Evolutionary conservation across 2,888 invertebrate species (phyloP).

Genomic region (Ethmia dodecea): DNA sequence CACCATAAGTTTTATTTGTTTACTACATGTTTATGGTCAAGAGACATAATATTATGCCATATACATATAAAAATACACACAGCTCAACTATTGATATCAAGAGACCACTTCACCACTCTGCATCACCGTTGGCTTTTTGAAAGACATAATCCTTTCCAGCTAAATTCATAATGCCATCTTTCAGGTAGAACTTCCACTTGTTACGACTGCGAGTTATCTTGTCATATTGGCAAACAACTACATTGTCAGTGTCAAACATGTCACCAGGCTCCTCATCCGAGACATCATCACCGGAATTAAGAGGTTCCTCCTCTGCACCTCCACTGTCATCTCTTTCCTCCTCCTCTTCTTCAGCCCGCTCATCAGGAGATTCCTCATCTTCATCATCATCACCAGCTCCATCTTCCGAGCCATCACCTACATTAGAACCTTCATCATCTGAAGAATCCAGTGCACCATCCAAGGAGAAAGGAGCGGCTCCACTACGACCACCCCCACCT

Average conservation of each 20-base stretch:
- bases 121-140: constrained; percentile 99
- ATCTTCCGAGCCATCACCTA: constrained; percentile 79
- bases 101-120: constrained; percentile 90
- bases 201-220: constrained; percentile 99
- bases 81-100: constrained; percentile 22
- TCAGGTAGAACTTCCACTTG: constrained; percentile 99
- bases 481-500: constrained; percentile 65
- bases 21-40: constrained; percentile 34
- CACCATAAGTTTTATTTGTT: constrained; percentile 26
- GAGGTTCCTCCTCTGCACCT: constrained; percentile 87
- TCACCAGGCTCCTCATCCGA: constrained; percentile 97
- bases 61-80: constrained; percentile 52
- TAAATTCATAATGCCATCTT: constrained; percentile 99
- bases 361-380: constrained; percentile 86
- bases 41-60: constrained; percentile 49
- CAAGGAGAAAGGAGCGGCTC: constrained; percentile 64
- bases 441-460: constrained; percentile 84
- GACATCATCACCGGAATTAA: constrained; percentile 98
- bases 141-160: constrained; percentile 99
- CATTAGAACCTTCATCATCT: constrained; percentile 85
- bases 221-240: constrained; percentile 99
- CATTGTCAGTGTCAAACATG: constrained; percentile 99
- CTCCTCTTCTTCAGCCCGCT: constrained; percentile 80
- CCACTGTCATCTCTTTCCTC: constrained; percentile 84
- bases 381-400: constrained; percentile 84